Evolutionary conservation across 2,888 invertebrate species (phyloP).

Genomic region (Anorthoa munda): DNA sequence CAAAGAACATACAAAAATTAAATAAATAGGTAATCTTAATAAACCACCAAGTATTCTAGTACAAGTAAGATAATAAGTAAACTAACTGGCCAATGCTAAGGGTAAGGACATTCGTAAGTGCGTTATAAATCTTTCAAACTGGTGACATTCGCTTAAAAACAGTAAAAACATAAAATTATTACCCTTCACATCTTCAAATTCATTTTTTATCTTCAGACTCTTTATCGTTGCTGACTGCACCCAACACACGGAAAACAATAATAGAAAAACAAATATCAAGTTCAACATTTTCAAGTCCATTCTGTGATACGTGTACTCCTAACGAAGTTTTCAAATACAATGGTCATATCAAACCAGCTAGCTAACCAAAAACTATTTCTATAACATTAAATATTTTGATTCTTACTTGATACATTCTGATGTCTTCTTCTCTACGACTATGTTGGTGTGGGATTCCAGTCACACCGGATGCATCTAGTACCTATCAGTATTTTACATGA

Average conservation of each 20-base stretch:
- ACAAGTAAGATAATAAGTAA: too few species aligned
- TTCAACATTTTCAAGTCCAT: neutral
- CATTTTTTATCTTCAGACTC: neutral
- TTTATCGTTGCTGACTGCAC: neutral
- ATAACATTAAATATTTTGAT: slow-evolving; percentile 19
- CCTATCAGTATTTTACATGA: too few species aligned
- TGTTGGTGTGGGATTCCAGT: too few species aligned
- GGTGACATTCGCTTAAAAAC: neutral
- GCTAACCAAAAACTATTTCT: neutral
- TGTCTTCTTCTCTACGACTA: too few species aligned
- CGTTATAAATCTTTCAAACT: too few species aligned
- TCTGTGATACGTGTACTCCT: neutral
- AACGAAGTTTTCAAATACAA: neutral
- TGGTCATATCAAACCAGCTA: neutral
- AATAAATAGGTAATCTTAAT: too few species aligned
- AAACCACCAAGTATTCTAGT: too few species aligned
- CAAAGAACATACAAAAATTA: too few species aligned
- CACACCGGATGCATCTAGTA: too few species aligned
- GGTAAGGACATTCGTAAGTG: too few species aligned
- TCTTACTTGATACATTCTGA: neutral
- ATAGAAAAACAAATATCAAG: neutral
- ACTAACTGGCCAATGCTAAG: too few species aligned
- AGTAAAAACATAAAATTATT: neutral
- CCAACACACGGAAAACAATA: slow-evolving; percentile 5
- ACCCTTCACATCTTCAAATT: neutral